Evolutionary conservation across 2,113 vertebrate genomes (phyloP).

Genomic region (Paradoxurus hermaphroditus): DNA sequence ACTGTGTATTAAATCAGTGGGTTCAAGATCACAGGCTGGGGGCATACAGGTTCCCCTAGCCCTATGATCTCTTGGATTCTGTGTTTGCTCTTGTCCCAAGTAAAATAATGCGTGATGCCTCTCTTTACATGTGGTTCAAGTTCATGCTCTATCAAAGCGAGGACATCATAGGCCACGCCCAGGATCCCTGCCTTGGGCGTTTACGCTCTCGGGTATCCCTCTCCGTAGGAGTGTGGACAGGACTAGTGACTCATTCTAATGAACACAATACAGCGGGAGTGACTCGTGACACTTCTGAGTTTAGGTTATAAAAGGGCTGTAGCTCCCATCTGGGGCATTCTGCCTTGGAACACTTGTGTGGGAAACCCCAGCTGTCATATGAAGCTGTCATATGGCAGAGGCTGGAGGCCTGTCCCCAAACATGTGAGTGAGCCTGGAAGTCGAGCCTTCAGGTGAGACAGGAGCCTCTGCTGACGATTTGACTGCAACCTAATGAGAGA

Average conservation of each 20-base stretch:
- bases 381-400: fast-evolving
- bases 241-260: not conserved
- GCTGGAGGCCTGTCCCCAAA: not conserved
- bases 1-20: not conserved
- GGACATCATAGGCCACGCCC: not conserved
- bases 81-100: not conserved
- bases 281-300: not conserved
- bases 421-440: fast-evolving
- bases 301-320: not conserved
- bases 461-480: not conserved
- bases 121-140: not conserved
- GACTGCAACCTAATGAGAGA: not conserved
- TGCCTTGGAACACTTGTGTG: not conserved
- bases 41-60: not conserved
- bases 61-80: not conserved
- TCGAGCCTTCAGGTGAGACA: not conserved
- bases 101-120: not conserved
- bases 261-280: not conserved
- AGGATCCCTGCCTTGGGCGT: fast-evolving
- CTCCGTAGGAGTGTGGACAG: not conserved
- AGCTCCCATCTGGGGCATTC: not conserved
- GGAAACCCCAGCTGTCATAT: not conserved
- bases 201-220: not conserved
- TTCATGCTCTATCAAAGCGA: too few species aligned
- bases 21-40: not conserved